phyloP scores from a whole-genome alignment of 2,113 vertebrate genomes.

The Anser brachyrhynchus region DNA sequence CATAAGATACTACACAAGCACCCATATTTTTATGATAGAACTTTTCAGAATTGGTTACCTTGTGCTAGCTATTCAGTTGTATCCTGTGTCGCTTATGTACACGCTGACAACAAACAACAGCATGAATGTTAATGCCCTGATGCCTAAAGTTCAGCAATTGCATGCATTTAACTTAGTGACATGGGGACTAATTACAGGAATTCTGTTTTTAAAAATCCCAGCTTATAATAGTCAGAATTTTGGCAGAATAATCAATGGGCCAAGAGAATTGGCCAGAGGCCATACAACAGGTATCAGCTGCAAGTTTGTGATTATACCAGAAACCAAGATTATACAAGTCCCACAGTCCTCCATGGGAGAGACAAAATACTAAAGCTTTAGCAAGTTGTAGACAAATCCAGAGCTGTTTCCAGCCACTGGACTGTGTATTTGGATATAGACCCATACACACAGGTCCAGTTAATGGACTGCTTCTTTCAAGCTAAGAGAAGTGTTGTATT shows the following conservation, averaged over 20 bases:
- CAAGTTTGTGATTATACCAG: not conserved
- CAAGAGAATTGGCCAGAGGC: not conserved
- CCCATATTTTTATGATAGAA: not conserved
- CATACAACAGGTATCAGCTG: not conserved
- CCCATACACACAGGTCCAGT: not conserved
- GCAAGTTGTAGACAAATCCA: not conserved
- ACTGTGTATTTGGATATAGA: not conserved
- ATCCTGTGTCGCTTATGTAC: not conserved
- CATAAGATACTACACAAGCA: not conserved
- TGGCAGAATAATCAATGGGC: not conserved
- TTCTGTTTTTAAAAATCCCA: not conserved
- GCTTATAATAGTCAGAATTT: not conserved
- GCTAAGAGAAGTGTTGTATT: not conserved
- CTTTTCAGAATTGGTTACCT: not conserved
- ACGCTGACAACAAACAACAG: not conserved
- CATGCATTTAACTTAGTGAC: not conserved
- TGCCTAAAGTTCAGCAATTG: not conserved
- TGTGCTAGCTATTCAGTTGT: not conserved
- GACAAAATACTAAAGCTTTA: not conserved
- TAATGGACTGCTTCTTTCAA: not conserved
- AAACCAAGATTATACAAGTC: not conserved
- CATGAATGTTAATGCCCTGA: not conserved
- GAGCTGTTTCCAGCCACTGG: not conserved
- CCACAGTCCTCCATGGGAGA: not conserved
- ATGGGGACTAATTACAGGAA: not conserved